These are phyloP conservation scores for Rynchops niger DNA, from an alignment of 2,113 vertebrate genomes.

Conservation along the genomic window DNA sequence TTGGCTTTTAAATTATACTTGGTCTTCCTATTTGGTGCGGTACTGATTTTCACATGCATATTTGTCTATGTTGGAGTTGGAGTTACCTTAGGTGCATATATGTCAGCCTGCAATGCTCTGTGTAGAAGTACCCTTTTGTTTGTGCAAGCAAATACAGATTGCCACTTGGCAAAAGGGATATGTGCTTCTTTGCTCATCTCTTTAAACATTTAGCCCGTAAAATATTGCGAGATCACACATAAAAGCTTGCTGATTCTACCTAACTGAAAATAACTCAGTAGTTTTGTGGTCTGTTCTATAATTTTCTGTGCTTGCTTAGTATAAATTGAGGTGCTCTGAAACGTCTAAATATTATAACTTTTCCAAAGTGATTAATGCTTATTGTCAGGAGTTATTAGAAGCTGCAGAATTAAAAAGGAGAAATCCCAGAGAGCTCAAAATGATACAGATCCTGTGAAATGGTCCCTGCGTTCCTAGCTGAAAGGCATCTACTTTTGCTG, in stretches of 20 bases:
- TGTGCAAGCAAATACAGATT: not conserved
- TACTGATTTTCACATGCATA: not conserved
- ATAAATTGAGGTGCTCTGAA: not conserved
- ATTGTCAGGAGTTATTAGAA: constrained; percentile 12
- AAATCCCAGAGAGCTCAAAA: not conserved
- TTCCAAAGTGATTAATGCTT: not conserved
- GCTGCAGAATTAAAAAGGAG: not conserved
- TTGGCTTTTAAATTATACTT: not conserved
- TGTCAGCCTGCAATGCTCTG: not conserved
- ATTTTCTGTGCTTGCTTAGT: not conserved
- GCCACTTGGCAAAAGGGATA: not conserved
- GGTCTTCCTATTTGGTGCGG: not conserved
- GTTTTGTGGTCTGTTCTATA: not conserved
- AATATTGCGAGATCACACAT: not conserved
- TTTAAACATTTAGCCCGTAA: not conserved
- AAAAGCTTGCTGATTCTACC: not conserved
- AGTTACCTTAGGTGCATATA: not conserved
- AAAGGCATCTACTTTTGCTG: not conserved
- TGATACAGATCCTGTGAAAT: not conserved
- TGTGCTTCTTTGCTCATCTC: not conserved
- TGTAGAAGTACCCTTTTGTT: not conserved
- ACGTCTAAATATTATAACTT: not conserved
- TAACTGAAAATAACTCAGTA: not conserved
- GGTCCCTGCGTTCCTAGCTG: not conserved
- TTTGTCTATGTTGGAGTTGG: not conserved